phyloP scores from a whole-genome alignment of 2,113 vertebrate genomes.

The Amazona guildingii region DNA sequence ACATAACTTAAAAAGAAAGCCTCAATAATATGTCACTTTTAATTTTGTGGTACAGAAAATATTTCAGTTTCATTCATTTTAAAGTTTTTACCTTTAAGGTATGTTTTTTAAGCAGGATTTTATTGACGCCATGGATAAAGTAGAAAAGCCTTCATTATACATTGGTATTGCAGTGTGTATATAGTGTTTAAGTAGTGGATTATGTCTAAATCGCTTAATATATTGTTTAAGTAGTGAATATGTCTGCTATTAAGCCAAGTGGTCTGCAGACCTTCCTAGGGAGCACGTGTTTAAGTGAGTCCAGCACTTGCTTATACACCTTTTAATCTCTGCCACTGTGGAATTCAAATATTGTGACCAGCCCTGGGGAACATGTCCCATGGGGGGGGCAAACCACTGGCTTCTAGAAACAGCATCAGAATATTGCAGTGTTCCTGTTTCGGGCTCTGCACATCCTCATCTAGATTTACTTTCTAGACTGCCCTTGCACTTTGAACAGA shows the following conservation, averaged over 20 bases:
- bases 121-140: neutral
- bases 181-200: neutral
- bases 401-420: neutral
- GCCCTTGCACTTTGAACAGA: conserved; percentile 4
- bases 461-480: conserved; percentile 23
- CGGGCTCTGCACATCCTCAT: neutral
- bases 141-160: neutral
- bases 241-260: neutral
- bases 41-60: neutral
- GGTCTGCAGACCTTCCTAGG: neutral
- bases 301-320: neutral
- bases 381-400: neutral
- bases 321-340: neutral
- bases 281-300: neutral
- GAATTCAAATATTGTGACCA: neutral
- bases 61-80: neutral
- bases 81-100: neutral
- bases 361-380: neutral
- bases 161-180: neutral
- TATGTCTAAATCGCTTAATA: neutral
- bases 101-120: neutral
- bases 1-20: neutral
- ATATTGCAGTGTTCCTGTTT: neutral
- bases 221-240: neutral
- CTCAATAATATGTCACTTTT: neutral